These are phyloP conservation scores for Margarornis squamiger DNA, from an alignment of 2,797 vertebrate genomes.

Conservation along the genomic window DNA sequence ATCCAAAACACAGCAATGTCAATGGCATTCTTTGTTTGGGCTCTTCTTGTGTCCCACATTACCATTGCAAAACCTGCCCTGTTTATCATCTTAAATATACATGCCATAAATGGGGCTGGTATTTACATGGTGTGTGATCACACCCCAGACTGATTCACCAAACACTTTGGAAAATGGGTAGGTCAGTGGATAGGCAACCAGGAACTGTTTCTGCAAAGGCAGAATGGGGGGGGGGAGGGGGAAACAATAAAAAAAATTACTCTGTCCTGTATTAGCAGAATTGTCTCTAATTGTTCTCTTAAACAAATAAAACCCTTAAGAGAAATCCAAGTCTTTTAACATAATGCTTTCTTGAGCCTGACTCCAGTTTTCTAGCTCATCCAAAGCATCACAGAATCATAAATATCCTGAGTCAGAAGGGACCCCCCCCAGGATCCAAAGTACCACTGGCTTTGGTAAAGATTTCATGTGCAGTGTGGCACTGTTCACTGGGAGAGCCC, in stretches of 20 bases:
- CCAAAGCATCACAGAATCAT: background rate
- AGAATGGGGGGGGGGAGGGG: background rate
- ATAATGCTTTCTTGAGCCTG: background rate
- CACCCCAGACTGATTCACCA: background rate
- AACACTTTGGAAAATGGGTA: background rate
- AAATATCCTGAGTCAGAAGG: background rate
- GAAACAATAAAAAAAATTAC: background rate
- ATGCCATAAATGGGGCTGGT: background rate
- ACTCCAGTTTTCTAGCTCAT: background rate
- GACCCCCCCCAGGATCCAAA: background rate
- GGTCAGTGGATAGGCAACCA: background rate
- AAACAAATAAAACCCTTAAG: background rate
- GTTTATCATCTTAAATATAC: constrained; percentile 13
- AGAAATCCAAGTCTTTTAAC: background rate
- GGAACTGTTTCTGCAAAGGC: background rate
- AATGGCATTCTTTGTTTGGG: constrained; percentile 1
- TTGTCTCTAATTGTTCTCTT: background rate
- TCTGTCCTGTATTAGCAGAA: background rate
- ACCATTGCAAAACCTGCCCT: constrained; percentile 32
- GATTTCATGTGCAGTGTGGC: background rate
- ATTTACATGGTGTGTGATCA: background rate
- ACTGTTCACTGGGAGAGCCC: background rate
- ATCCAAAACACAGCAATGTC: background rate
- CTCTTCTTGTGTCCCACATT: background rate
- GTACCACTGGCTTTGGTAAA: background rate